phyloP scores from a whole-genome alignment of 2,797 vertebrate species.

The Acipenser transmontanus region DNA sequence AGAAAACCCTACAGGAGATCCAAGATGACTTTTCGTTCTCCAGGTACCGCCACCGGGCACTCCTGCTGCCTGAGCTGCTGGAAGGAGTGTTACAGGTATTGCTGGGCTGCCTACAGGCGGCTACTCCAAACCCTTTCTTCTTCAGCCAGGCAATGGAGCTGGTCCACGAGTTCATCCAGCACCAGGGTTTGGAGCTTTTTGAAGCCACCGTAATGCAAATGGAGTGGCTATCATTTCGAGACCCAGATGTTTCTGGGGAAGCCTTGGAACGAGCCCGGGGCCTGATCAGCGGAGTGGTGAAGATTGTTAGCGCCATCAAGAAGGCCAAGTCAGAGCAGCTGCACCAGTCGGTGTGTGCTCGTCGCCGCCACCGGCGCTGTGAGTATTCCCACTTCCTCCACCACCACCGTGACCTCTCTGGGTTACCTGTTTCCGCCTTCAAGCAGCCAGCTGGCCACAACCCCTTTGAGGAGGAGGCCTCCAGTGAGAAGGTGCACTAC shows the following conservation, averaged over 20 bases:
- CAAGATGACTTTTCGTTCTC: constrained; percentile 71
- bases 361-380: constrained; percentile 84
- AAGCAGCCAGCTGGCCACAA: constrained; percentile 70
- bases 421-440: constrained; percentile 84
- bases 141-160: constrained; percentile 91
- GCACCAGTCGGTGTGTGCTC: constrained; percentile 84
- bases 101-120: constrained; percentile 79
- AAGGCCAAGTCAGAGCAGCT: constrained; percentile 91
- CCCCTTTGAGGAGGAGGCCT: constrained; percentile 74
- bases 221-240: constrained; percentile 65
- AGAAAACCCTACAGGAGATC: constrained; percentile 74
- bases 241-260: constrained; percentile 57
- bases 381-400: constrained; percentile 93
- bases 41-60: constrained; percentile 68
- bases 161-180: constrained; percentile 91
- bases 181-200: constrained; percentile 82
- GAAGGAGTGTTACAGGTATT: constrained; percentile 84
- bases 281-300: constrained; percentile 77
- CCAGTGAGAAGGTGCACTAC: constrained; percentile 63
- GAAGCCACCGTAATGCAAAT: constrained; percentile 78
- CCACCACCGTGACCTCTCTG: constrained; percentile 91
- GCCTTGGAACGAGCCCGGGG: constrained; percentile 65
- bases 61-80: constrained; percentile 85
- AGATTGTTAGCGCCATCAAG: constrained; percentile 86
- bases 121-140: constrained; percentile 83